These are phyloP conservation scores for Phalangium opilio DNA, from an alignment of 2,888 invertebrate genomes.

Conservation along the genomic window DNA sequence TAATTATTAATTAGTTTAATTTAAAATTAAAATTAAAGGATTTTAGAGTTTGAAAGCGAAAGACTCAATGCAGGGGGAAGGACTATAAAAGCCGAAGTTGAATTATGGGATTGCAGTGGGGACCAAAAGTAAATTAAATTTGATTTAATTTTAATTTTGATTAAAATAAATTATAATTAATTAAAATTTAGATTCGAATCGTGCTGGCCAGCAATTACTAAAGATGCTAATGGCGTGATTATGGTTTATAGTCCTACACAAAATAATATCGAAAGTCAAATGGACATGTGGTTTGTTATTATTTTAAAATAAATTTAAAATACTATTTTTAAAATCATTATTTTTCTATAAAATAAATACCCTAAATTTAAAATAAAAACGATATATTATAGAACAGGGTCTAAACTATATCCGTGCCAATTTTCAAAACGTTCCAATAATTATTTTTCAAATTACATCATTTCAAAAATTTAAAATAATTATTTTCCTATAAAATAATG, in stretches of 20 bases:
- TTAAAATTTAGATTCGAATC: slow-evolving; percentile 44
- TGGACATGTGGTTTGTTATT: slow-evolving; percentile 15
- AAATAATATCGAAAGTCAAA: slow-evolving; percentile 14
- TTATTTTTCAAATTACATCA: too few relatives aligned
- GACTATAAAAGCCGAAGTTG: slow-evolving; percentile 47
- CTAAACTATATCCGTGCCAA: too few relatives aligned
- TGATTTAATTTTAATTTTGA: background rate
- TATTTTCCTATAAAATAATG: too few relatives aligned
- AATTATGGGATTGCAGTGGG: slow-evolving; percentile 66
- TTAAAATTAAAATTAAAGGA: slow-evolving; percentile 34
- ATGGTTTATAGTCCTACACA: slow-evolving; percentile 47
- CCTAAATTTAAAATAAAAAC: too few relatives aligned
- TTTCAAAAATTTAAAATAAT: too few relatives aligned
- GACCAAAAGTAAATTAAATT: slow-evolving; percentile 45
- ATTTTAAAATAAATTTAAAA: too few relatives aligned
- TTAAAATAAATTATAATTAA: background rate
- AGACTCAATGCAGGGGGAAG: slow-evolving; percentile 44
- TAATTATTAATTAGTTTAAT: background rate
- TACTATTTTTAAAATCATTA: background rate
- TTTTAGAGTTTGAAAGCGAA: slow-evolving; percentile 56
- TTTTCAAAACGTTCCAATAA: too few relatives aligned
- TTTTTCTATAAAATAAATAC: too few relatives aligned
- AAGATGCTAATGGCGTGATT: slow-evolving; percentile 50
- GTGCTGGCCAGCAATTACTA: slow-evolving; percentile 59
- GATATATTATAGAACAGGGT: too few relatives aligned